Percentiles rank a stretch among this genome's conserved stretches.
Conservation (phyloP, 2,797 vertebrate genomes). For the Nyctalus aviator region DNA sequence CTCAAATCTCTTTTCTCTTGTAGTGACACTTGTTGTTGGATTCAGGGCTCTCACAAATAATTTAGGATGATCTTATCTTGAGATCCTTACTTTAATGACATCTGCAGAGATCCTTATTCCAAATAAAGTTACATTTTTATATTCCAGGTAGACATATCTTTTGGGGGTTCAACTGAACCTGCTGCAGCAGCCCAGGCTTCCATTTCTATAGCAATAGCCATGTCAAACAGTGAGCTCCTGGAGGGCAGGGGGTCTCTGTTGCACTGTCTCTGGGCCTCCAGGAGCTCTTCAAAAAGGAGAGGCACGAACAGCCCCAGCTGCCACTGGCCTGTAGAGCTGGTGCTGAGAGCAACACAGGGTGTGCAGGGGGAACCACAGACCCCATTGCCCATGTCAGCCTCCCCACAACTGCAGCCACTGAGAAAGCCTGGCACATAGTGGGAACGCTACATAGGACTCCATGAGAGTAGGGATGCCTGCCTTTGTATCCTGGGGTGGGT, state of each 20-base stretch:
- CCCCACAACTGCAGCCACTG: neutral
- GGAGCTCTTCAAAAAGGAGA: neutral
- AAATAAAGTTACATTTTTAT: neutral
- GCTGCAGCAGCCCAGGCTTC: neutral
- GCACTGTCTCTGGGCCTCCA: neutral
- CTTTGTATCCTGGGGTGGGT: neutral
- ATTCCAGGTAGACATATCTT: neutral
- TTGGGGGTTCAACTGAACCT: neutral
- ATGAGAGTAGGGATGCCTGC: accelerated
- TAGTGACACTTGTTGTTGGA: neutral
- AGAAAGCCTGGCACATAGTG: accelerated
- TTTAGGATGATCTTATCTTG: neutral
- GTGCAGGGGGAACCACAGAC: neutral
- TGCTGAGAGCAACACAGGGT: neutral
- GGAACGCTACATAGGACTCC: neutral
- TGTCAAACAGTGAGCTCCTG: neutral
- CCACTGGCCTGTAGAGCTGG: neutral
- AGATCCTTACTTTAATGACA: neutral
- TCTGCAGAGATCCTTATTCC: neutral
- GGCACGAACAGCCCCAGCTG: neutral
- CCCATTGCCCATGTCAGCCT: accelerated
- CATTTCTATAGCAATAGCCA: neutral
- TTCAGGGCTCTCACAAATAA: neutral
- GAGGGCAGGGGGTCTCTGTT: neutral
- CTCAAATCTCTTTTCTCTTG: neutral